These are phyloP conservation scores for Centrocercus urophasianus DNA, from an alignment of 2,113 vertebrate species.

Conservation along the genomic window DNA sequence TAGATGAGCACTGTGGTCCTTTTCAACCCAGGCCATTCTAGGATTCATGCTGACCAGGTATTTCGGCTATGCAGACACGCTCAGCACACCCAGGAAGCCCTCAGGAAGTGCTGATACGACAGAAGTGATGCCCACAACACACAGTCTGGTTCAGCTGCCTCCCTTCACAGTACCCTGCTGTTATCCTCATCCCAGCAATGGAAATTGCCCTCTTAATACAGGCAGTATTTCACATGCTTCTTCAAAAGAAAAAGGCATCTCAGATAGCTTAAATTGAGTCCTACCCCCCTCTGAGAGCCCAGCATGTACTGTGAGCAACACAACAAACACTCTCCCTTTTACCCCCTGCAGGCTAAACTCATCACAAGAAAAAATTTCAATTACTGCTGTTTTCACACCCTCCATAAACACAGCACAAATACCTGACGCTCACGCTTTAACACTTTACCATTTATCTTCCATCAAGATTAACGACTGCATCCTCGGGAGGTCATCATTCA, in stretches of 20 bases:
- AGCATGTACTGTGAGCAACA: not conserved
- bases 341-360: not conserved
- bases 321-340: not conserved
- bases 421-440: not conserved
- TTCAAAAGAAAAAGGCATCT: not conserved
- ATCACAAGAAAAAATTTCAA: not conserved
- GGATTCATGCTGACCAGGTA: not conserved
- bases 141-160: not conserved
- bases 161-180: fast-evolving
- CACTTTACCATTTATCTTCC: not conserved
- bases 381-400: not conserved
- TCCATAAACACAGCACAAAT: not conserved
- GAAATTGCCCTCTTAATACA: not conserved
- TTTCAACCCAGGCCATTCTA: no score
- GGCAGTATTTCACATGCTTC: not conserved
- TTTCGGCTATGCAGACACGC: not conserved
- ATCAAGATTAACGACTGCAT: not conserved
- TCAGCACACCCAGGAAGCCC: not conserved
- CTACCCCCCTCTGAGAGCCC: not conserved
- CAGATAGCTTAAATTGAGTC: not conserved
- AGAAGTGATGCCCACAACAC: fast-evolving
- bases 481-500: not conserved
- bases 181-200: not conserved
- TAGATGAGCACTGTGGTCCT: no score
- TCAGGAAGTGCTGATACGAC: fast-evolving